These are phyloP conservation scores for Takifugu bimaculatus DNA, from an alignment of 2,113 vertebrate species.

Conservation along the genomic window DNA sequence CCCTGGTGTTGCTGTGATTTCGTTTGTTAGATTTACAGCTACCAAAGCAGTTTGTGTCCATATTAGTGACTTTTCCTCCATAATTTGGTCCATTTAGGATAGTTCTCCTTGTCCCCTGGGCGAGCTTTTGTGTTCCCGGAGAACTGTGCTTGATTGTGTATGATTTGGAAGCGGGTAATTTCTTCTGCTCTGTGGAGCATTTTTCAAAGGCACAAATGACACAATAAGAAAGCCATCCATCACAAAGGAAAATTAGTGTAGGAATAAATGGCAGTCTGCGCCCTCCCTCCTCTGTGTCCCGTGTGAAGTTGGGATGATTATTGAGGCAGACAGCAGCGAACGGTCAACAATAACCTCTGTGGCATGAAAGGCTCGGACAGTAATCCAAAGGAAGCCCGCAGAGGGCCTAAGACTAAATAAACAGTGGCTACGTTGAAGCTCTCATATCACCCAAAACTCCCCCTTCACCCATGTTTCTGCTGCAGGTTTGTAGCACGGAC, in stretches of 20 bases:
- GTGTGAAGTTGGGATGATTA: slow-evolving; percentile 59
- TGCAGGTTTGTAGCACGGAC: slow-evolving; percentile 49
- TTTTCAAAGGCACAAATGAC: slow-evolving; percentile 74
- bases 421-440: slow-evolving; percentile 52
- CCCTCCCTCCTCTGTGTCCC: slow-evolving; percentile 32
- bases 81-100: slow-evolving; percentile 19
- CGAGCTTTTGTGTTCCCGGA: slow-evolving; percentile 6
- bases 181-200: slow-evolving; percentile 73
- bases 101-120: slow-evolving; percentile 27
- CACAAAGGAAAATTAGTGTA: slow-evolving; percentile 77
- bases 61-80: neutral
- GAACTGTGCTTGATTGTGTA: slow-evolving; percentile 56
- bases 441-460: slow-evolving; percentile 39
- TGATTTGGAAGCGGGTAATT: slow-evolving; percentile 69
- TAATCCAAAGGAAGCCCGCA: slow-evolving; percentile 61
- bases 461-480: slow-evolving; percentile 24
- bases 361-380: slow-evolving; percentile 72
- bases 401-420: slow-evolving; percentile 65
- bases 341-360: slow-evolving; percentile 74
- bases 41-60: neutral
- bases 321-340: slow-evolving; percentile 62
- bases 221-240: slow-evolving; percentile 79
- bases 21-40: neutral
- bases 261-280: slow-evolving; percentile 69
- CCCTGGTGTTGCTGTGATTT: neutral